phyloP scores from a whole-genome alignment of 2,113 vertebrate genomes.

The Arvicanthis niloticus region DNA sequence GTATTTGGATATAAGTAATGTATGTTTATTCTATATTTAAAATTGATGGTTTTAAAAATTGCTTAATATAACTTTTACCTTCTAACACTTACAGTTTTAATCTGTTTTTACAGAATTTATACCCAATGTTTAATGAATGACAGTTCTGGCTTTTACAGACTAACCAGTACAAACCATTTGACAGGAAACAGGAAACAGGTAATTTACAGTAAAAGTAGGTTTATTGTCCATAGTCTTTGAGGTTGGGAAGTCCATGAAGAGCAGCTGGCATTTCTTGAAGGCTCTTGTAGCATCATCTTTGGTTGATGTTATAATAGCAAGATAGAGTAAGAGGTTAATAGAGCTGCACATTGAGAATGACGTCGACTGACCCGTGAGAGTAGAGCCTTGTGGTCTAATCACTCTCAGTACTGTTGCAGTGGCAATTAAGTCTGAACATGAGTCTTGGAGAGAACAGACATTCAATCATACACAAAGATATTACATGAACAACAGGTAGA shows the following conservation, averaged over 20 bases:
- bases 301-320: background rate
- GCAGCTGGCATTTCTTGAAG: background rate
- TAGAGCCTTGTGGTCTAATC: background rate
- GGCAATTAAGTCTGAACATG: background rate
- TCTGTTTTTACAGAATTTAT: slow-evolving; percentile 23
- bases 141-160: background rate
- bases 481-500: background rate
- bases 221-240: background rate
- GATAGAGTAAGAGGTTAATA: background rate
- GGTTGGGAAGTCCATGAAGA: background rate
- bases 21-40: slow-evolving; percentile 22
- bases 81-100: background rate
- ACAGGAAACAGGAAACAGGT: no score
- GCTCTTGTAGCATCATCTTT: background rate
- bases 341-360: background rate
- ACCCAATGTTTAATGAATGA: background rate
- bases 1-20: background rate
- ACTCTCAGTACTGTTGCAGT: background rate
- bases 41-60: background rate
- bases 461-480: background rate
- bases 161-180: background rate
- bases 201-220: background rate
- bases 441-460: background rate
- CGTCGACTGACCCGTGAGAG: background rate
- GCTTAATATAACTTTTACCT: background rate